Conservation (phyloP, 2,113 vertebrate genomes). For the Ptilorrhoa leucosticta region DNA sequence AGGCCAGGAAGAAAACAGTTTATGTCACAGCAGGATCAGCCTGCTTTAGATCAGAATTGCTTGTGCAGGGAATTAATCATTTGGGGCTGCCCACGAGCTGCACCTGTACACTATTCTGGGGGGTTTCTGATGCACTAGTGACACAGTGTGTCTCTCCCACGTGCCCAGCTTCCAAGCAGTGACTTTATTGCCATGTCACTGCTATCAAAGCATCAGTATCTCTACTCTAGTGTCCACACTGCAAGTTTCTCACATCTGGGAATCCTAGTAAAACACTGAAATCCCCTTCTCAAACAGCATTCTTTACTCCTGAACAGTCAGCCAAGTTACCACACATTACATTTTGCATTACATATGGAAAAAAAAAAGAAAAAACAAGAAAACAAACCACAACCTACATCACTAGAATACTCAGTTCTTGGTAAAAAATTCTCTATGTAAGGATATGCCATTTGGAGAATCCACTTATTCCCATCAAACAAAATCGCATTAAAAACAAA, state of each 20-base stretch:
- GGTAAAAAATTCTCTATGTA: background rate
- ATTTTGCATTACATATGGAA: background rate
- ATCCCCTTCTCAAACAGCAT: slow-evolving; percentile 29
- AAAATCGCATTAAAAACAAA: slow-evolving; percentile 39
- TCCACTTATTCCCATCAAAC: background rate
- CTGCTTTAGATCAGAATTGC: background rate
- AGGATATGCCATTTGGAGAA: background rate
- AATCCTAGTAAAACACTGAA: slow-evolving; percentile 9
- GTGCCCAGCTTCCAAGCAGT: background rate
- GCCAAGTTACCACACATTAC: background rate
- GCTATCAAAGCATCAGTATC: background rate
- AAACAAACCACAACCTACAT: background rate
- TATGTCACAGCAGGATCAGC: background rate
- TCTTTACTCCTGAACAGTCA: background rate
- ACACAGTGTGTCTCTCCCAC: background rate
- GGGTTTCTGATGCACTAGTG: accelerated
- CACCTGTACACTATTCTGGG: background rate
- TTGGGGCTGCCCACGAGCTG: background rate
- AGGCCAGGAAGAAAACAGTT: background rate
- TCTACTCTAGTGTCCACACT: background rate
- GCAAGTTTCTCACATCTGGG: background rate
- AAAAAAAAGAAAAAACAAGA: background rate
- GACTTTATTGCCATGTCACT: background rate
- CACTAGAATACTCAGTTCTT: background rate
- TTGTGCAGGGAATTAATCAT: background rate